Evolutionary conservation across 2,888 invertebrate genomes (phyloP).

Genomic region (Coelinius sp.): DNA sequence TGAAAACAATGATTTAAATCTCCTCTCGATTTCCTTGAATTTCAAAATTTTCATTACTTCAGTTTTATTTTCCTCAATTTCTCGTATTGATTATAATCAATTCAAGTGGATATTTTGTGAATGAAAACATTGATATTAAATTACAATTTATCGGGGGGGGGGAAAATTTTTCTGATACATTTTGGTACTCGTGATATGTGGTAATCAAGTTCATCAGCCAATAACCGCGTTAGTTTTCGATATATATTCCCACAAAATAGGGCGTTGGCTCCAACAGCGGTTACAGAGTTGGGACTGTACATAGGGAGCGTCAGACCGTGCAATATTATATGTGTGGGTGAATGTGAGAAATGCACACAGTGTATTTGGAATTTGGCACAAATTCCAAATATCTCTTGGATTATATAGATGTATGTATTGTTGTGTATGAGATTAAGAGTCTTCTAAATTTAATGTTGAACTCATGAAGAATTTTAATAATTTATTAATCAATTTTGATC

Average conservation of each 20-base stretch:
- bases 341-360: constrained; percentile 9
- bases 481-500: no score
- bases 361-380: constrained; percentile 13
- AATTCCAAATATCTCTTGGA: background rate
- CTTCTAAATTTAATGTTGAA: background rate
- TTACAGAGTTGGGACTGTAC: background rate
- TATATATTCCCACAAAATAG: background rate
- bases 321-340: constrained; percentile 9
- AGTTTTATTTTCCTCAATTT: no score
- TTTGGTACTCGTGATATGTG: background rate
- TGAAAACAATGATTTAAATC: no score
- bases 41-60: no score
- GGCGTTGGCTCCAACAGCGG: constrained; percentile 15
- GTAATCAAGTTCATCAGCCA: background rate
- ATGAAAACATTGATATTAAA: no score
- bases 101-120: no score
- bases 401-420: background rate
- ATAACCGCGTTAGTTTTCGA: background rate
- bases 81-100: no score
- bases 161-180: background rate
- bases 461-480: background rate
- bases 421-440: background rate
- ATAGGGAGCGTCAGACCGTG: constrained; percentile 3
- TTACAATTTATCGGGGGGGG: background rate
- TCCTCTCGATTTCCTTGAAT: no score